Evolutionary conservation across 2,888 invertebrate genomes (phyloP), one percentile per base, ranked within the genome.

Genomic region (Enoplolaimus lenunculus): DNA sequence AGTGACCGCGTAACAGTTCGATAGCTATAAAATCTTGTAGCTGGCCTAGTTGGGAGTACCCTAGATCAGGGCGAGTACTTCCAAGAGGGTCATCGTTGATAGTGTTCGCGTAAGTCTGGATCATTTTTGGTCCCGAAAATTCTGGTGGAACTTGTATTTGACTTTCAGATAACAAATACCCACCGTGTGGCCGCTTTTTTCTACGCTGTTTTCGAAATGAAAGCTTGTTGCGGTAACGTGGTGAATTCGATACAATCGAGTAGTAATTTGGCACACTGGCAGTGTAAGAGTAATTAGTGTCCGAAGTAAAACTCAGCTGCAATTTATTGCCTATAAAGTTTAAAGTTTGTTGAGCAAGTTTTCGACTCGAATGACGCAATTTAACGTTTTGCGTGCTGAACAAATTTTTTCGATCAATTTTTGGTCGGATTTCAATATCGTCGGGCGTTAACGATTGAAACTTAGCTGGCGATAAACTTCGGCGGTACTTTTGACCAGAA

Each of bases 1-100:
- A 85, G 78, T 92, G 92, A 0, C 94, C 94, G 77, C 89, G 89
- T 0, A 90, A 88, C 73, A 95, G 81, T 81, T 95, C 95, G 29
- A 94, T 86, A 0, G 91, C 90, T 71, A 95, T 87, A 77, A 92
- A 95, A 81, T 95, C 94, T 16, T 33, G 30, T 21, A 34, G 60
- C 60, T 13, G 74, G 64, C 34, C 21, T 34, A 34, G 13, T 33
- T n/a, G 3, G 26, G 26, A 2, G n/a, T n/a, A n/a, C n/a, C n/a
- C n/a, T n/a, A n/a, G n/a, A 13, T 21, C 45, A 21, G 7, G 7
- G 21, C 7, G 7, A 45, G 45, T 45, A 45, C 45, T 45, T 13
- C 21, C 45, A n/a, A n/a, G n/a, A 45, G 45, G 7, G 7, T 13
- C 21, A 45, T 7, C 7, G 21, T 45, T 45, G 21, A 45, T 45